Evolutionary conservation across 2,797 vertebrate species (phyloP).

Genomic region (Lerista edwardsae): DNA sequence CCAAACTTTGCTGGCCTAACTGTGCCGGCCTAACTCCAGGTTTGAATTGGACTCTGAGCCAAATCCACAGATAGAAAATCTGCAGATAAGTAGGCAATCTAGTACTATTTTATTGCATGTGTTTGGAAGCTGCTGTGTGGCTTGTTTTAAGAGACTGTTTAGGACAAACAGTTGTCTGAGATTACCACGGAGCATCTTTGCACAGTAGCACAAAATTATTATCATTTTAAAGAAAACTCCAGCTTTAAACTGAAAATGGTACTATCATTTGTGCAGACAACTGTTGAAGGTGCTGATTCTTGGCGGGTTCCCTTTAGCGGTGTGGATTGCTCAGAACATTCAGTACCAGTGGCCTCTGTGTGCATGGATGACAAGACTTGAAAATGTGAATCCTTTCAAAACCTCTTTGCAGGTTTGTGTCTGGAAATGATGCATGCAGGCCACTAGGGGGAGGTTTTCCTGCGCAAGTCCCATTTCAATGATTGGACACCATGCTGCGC

Average conservation of each 20-base stretch:
- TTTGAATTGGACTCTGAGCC: too few relatives aligned
- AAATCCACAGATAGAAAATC: too few relatives aligned
- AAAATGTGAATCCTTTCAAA: neutral
- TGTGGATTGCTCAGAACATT: neutral
- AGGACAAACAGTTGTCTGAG: neutral
- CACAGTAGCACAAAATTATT: neutral
- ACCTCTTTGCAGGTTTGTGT: neutral
- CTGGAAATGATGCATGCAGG: neutral
- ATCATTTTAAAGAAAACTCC: neutral
- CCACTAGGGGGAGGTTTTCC: neutral
- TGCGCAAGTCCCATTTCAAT: neutral
- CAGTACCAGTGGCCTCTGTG: too few relatives aligned
- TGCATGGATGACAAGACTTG: neutral
- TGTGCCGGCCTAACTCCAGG: too few relatives aligned
- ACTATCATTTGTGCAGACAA: neutral
- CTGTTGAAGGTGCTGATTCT: neutral
- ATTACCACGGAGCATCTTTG: neutral
- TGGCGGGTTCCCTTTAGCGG: neutral
- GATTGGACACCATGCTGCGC: neutral
- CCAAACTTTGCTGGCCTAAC: too few relatives aligned
- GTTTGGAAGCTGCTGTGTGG: neutral
- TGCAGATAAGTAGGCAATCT: too few relatives aligned
- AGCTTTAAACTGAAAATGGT: neutral
- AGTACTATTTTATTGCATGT: neutral
- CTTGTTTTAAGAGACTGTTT: neutral